Conservation (phyloP, 1,140 invertebrate genomes). For the Nephotettix cincticeps region DNA sequence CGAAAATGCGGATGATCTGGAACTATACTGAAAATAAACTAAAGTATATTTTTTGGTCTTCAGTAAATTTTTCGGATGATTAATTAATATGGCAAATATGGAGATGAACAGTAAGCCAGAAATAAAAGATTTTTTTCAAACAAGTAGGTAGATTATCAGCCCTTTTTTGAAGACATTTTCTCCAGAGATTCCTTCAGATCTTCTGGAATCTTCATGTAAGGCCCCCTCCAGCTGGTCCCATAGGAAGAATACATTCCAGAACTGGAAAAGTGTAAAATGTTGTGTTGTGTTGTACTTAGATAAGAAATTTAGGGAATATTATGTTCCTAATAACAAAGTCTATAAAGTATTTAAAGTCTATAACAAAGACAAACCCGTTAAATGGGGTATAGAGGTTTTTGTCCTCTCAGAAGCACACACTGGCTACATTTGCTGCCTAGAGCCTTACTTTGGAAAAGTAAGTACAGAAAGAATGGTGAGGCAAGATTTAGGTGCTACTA, state of each 20-base stretch:
- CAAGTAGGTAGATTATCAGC: constrained; percentile 19
- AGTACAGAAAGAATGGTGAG: background rate
- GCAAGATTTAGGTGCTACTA: background rate
- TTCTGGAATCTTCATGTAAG: constrained; percentile 18
- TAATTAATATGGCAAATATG: too few relatives aligned
- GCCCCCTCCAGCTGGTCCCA: constrained; percentile 1
- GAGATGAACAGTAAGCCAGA: constrained; percentile 15
- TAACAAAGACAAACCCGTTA: too few relatives aligned
- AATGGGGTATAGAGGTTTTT: constrained; percentile 29
- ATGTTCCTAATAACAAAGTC: constrained; percentile 3
- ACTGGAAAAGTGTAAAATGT: constrained; percentile 18
- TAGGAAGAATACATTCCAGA: background rate
- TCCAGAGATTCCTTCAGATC: constrained; percentile 12
- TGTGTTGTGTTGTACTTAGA: constrained; percentile 14
- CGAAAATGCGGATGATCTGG: too few relatives aligned
- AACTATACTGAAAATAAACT: too few relatives aligned
- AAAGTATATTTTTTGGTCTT: too few relatives aligned
- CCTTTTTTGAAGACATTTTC: constrained; percentile 24
- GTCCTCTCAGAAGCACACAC: background rate
- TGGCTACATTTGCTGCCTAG: constrained; percentile 28
- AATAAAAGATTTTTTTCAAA: constrained; percentile 20
- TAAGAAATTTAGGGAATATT: constrained; percentile 15
- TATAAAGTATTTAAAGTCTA: constrained; percentile 21
- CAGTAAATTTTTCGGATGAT: too few relatives aligned
- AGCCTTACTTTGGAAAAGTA: background rate